Evolutionary conservation across 2,888 invertebrate species (phyloP), one percentile per base, ranked within the genome.

Genomic region (Magallana nippona): DNA sequence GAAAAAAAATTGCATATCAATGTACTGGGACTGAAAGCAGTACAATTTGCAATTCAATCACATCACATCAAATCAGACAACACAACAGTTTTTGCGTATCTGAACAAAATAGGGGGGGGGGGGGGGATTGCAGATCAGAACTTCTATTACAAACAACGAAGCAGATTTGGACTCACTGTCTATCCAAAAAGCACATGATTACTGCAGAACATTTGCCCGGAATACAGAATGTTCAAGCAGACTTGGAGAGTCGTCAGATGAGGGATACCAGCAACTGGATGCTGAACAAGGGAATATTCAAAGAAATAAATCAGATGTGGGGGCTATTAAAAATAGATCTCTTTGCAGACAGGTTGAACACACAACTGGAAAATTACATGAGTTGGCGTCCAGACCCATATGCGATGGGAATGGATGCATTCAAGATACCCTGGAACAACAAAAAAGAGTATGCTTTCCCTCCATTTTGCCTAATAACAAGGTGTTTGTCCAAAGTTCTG

Each of bases 391-490:
- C 32, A 17, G 55, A 79, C 55, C 79, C n/a, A 19, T 55, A 44
- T 15, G 3, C 56, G 2, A 44, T 13, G 55, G 55, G 2, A 22
- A 77, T 22, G 22, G 22, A 77, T 32, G 77, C 77, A 15, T 32
- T 77, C 19, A 0, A 44, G 55, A 79, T 19, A 55, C 32, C 79
- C 27, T 79, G 17, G 55, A 15, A 55, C 44, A 55, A n/a, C 44
- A 55, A 44, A 55, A 79, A 2, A 56, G n/a, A n/a, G 32, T 79
- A 44, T 17, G 44, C 8, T 15, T 78, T 78, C 19, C 3, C 44
- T 55, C 78, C 78, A 78, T 78, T 78, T 78, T 78, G 78, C 55
- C 55, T 79, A n/a, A 79, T 79, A 55, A 55, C 44, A n/a, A 79
- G 79, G 55, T 79, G 17, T 55, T n/a, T 79, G 79, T n/a, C n/a